These are phyloP conservation scores for Tiliqua scincoides DNA, from an alignment of 2,113 vertebrate genomes.

Conservation along the genomic window DNA sequence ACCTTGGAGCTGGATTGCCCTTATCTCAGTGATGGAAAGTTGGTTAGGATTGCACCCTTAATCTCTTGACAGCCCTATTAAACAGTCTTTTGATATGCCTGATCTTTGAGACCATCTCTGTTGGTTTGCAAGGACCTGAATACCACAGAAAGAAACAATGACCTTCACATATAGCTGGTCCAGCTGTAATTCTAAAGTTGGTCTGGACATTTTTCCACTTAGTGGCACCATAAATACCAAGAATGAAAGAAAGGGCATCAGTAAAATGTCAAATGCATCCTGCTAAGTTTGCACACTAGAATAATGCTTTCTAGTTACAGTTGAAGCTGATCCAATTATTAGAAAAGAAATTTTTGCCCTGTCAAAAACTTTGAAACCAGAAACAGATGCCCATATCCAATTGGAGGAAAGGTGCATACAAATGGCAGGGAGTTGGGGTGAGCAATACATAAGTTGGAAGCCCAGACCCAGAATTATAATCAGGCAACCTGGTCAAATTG, in stretches of 20 bases:
- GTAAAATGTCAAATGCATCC: not conserved
- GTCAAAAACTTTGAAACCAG: not conserved
- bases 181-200: slow-evolving; percentile 11
- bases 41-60: no score
- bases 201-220: not conserved
- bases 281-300: rapidly evolving
- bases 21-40: no score
- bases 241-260: not conserved
- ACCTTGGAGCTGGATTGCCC: no score
- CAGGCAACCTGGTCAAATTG: not conserved
- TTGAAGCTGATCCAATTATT: not conserved
- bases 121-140: not conserved
- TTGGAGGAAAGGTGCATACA: not conserved
- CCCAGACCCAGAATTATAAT: not conserved
- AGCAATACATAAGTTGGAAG: not conserved
- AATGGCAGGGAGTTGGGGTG: not conserved
- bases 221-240: not conserved
- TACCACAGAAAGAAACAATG: not conserved
- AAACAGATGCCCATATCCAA: not conserved
- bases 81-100: not conserved
- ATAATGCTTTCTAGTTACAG: slow-evolving; percentile 16
- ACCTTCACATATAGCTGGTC: not conserved
- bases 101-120: not conserved
- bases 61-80: not conserved
- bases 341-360: not conserved